Evolutionary conservation across 2,113 vertebrate genomes (phyloP), one percentile per base, ranked within the genome.

Genomic region (Cochlearius cochlearius): DNA sequence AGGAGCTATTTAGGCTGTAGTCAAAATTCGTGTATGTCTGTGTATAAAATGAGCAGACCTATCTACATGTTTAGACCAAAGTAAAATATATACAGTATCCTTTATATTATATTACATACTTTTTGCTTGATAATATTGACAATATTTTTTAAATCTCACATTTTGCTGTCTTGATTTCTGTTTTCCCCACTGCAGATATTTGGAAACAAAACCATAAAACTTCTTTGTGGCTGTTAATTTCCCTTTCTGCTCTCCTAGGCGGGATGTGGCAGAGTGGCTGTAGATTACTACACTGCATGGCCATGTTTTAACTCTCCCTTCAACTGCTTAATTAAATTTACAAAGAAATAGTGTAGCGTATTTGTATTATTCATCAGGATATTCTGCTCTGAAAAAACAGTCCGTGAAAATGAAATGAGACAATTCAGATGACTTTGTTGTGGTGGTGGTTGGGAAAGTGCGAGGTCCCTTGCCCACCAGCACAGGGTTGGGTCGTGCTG

Each of bases 261-360:
- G 19, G 7, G 5, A 16, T 50, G 58, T 62, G 60, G 59, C 60
- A 41, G 34, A 74, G 59, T 1, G 4, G 38, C 43, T 58, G 67
- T 63, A 77, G 34, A 72, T 83, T 73, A 50, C 38, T 52, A 29
- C 43, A 30, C 64, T 45, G 27, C 62, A 60, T 62, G 69, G 34
- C 64, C 53, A 13, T 82, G 59, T 78, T 92, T 86, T 82, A 92
- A 56, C 38, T 62, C 47, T 78, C 59, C 66, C 53, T 73, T 77
- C 72, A 78, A 9, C 62, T 58, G 53, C 64, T 78, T 90, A 55
- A 92, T 94, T 94, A 88, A 84, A 81, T 88, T 74, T 64, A 75
- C 49, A 64, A 27, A 49, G 56, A 84, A 90, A 80, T 64, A 71
- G 36, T n/a, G 39, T 49, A 47, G 25, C 5, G 2, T 53, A 10